phyloP scores from a whole-genome alignment of 2,113 vertebrate genomes.

The Epinephelus fuscoguttatus region DNA sequence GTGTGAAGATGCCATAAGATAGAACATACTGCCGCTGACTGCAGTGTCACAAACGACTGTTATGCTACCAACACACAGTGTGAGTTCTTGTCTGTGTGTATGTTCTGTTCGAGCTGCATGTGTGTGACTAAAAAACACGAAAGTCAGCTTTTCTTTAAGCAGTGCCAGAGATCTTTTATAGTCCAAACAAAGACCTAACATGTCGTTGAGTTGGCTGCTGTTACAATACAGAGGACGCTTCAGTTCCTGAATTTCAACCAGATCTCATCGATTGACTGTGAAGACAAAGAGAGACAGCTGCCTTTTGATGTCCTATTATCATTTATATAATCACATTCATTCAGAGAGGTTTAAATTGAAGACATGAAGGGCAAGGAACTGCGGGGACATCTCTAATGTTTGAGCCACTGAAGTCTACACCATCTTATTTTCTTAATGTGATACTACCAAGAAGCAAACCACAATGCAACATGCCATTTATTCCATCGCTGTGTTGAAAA shows the following conservation, averaged over 20 bases:
- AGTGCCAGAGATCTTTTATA: background rate
- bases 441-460: background rate
- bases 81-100: background rate
- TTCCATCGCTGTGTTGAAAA: conserved; percentile 18
- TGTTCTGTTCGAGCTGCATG: background rate
- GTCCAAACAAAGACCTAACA: conserved; percentile 19
- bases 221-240: conserved; percentile 25
- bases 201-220: background rate
- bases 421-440: background rate
- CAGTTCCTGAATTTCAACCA: conserved; percentile 35
- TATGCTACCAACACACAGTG: background rate
- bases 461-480: conserved; percentile 9
- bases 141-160: conserved; percentile 15
- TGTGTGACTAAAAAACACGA: background rate
- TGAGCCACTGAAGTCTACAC: background rate
- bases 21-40: background rate
- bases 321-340: conserved; percentile 59
- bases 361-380: conserved; percentile 35
- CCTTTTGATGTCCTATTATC: conserved; percentile 39
- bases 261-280: conserved; percentile 40
- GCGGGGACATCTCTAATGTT: conserved; percentile 19
- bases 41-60: background rate
- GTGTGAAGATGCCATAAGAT: background rate
- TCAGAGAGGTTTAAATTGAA: conserved; percentile 40
- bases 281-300: conserved; percentile 43